Conservation (phyloP, 2,888 invertebrate genomes). For the Alcis repandata region DNA sequence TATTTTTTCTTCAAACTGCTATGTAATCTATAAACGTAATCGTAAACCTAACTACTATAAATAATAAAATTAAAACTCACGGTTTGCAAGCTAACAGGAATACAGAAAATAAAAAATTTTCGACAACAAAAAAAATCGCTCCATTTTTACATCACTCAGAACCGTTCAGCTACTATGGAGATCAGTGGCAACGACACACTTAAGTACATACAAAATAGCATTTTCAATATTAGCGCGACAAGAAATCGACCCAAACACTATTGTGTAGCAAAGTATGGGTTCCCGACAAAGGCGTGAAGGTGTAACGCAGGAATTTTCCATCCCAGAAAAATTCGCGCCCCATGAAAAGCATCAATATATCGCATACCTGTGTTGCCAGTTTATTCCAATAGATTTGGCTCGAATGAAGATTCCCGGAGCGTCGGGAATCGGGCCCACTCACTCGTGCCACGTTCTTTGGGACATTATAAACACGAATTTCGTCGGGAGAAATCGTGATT, state of each 20-base stretch:
- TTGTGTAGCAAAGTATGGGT: not conserved
- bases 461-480: conserved; percentile 33
- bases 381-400: conserved; percentile 53
- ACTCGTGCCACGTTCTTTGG: conserved; percentile 39
- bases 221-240: not conserved
- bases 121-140: no score
- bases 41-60: no score
- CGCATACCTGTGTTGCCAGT: conserved; percentile 47
- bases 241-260: not conserved
- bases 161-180: not conserved
- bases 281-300: conserved; percentile 12
- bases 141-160: not conserved
- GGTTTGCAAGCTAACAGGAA: no score
- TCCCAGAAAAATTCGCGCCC: conserved; percentile 27
- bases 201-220: not conserved
- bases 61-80: no score
- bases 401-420: conserved; percentile 51
- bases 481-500: conserved; percentile 22
- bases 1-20: no score
- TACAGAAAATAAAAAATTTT: no score
- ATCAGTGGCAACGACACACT: not conserved
- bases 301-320: conserved; percentile 34
- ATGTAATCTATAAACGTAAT: no score
- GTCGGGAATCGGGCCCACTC: conserved; percentile 39
- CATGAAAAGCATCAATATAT: conserved; percentile 34